Evolutionary conservation across 2,797 vertebrate species (phyloP).

Genomic region (Hoplostethus mediterraneus): DNA sequence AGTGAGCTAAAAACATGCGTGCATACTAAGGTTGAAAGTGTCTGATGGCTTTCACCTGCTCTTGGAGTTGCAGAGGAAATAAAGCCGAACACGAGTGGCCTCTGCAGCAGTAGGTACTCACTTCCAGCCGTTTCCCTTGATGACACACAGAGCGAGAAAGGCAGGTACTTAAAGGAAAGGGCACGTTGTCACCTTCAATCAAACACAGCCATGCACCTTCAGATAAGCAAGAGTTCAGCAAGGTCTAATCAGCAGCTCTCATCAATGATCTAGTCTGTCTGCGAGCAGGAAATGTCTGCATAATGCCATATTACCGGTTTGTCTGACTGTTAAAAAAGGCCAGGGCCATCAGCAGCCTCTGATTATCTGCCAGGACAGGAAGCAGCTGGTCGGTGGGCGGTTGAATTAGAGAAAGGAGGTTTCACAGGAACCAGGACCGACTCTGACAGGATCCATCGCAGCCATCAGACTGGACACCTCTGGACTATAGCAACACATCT

Average conservation of each 20-base stretch:
- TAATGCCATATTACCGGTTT: constrained; percentile 35
- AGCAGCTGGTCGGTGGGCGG: constrained; percentile 64
- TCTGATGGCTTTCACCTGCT: constrained; percentile 1
- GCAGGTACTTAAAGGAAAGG: not conserved
- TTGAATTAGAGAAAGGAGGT: constrained; percentile 47
- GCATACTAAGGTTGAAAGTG: constrained; percentile 26
- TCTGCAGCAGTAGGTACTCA: not conserved
- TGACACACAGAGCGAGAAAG: not conserved
- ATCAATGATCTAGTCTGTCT: constrained; percentile 3
- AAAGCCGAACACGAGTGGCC: constrained; percentile 19
- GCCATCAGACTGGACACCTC: constrained; percentile 47
- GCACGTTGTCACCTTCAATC: not conserved
- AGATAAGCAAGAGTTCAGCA: not conserved
- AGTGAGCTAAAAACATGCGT: constrained; percentile 40
- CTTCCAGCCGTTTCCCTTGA: not conserved
- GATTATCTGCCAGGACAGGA: constrained; percentile 55
- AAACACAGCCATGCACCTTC: not conserved
- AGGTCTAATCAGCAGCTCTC: not conserved
- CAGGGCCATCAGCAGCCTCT: constrained; percentile 39
- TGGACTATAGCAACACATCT: constrained; percentile 32
- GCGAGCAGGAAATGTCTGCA: constrained; percentile 32
- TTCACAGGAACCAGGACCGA: constrained; percentile 23
- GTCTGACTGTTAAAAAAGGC: constrained; percentile 25
- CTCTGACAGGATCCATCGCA: constrained; percentile 45
- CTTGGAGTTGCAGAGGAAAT: constrained; percentile 33